Base-by-base conservation (phyloP, 2,888 invertebrate genomes). In the Lymantria monacha region DNA sequence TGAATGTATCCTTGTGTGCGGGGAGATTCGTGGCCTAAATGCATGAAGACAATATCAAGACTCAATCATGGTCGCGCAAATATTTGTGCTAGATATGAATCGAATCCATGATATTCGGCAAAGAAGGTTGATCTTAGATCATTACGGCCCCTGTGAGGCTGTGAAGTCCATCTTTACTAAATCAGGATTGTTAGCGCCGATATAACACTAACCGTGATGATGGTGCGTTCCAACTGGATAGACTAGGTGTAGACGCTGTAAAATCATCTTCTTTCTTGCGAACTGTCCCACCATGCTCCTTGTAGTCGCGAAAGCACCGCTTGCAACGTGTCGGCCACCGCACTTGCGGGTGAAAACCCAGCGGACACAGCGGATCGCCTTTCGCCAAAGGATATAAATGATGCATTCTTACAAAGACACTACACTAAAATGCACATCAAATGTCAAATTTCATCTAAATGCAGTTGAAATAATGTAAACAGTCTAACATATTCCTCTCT, bases 331-430 rank as follows among this genome's bases (percentile, higher is more conserved):
- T 97, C 45, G 97, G 97, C 96, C 97, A 97, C 75, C 97, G 94
- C 69, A 97, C 97, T 92, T 98, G 97, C 55, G 98, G 97, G 91
- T 97, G 97, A 87, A 98, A 98, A 43, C 98, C 98, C 80, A 97
- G 92, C 59, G 97, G 97, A 84, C 97, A 97, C 70, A 97, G 87
- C 60, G 97, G 96, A 87, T 97, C 97, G 72, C 95, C 95, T 87
- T 96, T 97, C 79, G 95, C 95, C 79, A 95, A 86, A 41, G 95
- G 94, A 82, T 95, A 95, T 79, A 95, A 83, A 83, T 95, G 95
- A 87, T 95, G 95, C 95, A 95, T 95, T 67, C 70, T 82, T 69
- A 72, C 72, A 60, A 64, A 31, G 63, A 61, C 74, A 77, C 71
- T 63, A 66, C 68, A 75, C 76, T 64, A 76, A 87, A 88, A 90